phyloP scores from a whole-genome alignment of 2,113 vertebrate genomes.

The Erythrocercus mccallii region DNA sequence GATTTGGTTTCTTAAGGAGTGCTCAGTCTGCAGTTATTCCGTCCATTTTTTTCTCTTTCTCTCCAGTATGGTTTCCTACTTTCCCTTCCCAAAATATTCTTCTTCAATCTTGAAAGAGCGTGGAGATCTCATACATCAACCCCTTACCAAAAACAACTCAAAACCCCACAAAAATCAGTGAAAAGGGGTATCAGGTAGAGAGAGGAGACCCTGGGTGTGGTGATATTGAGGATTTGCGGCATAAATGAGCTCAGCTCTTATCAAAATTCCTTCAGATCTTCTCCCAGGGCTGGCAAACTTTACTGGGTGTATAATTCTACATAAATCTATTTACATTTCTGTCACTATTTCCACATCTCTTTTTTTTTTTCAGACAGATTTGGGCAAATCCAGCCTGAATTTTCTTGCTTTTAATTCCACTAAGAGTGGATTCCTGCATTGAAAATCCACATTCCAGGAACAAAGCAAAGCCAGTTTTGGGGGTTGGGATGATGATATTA shows the following conservation, averaged over 20 bases:
- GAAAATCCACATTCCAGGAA: neutral
- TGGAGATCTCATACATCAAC: neutral
- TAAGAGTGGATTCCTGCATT: neutral
- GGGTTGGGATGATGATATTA: neutral
- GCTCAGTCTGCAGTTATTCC: neutral
- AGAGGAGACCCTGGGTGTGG: neutral
- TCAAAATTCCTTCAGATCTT: neutral
- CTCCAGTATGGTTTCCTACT: neutral
- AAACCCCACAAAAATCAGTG: neutral
- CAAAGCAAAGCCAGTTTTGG: neutral
- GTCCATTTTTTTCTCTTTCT: neutral
- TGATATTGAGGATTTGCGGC: neutral
- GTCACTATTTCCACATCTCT: neutral
- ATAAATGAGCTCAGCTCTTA: neutral
- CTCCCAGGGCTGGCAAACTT: neutral
- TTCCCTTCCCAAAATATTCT: neutral
- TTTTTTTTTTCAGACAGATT: neutral
- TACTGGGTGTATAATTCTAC: neutral
- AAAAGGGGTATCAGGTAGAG: neutral
- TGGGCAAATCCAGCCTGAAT: neutral
- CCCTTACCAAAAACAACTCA: neutral
- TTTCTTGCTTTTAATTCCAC: neutral
- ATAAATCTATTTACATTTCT: neutral
- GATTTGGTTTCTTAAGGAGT: neutral
- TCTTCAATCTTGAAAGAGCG: rapidly evolving